Evolutionary conservation across 2,113 vertebrate genomes (phyloP).

Genomic region (Numida meleagris): DNA sequence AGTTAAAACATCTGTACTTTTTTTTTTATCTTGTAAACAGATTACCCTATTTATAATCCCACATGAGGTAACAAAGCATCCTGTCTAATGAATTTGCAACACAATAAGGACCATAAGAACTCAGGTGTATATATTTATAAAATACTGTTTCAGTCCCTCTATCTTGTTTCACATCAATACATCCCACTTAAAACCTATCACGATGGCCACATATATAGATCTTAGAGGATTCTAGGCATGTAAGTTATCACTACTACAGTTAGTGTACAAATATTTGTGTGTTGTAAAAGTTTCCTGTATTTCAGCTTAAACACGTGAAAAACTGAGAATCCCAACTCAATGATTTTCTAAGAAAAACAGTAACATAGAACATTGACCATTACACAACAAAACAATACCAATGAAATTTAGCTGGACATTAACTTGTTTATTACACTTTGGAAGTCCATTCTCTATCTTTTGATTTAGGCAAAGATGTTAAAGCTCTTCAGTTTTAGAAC

Average conservation of each 20-base stretch:
- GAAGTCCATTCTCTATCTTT: not conserved
- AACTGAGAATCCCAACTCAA: not conserved
- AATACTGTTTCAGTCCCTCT: not conserved
- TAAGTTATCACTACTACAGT: not conserved
- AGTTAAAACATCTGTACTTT: not conserved
- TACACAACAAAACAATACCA: fast-evolving
- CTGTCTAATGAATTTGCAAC: not conserved
- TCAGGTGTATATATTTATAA: not conserved
- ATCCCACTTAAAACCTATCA: not conserved
- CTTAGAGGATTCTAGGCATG: no score
- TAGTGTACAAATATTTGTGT: not conserved
- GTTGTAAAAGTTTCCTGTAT: not conserved
- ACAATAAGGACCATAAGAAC: not conserved
- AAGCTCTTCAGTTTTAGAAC: not conserved
- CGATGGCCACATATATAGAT: not conserved
- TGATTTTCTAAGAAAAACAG: not conserved
- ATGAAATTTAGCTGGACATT: not conserved
- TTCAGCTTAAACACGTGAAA: not conserved
- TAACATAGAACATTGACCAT: not conserved
- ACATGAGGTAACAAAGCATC: not conserved
- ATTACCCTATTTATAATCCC: not conserved
- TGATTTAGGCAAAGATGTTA: not conserved
- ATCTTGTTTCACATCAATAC: not conserved
- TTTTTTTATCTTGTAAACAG: not conserved
- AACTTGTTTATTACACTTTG: not conserved